Conservation (phyloP, 1,140 invertebrate species). For the Eurosta solidaginis region DNA sequence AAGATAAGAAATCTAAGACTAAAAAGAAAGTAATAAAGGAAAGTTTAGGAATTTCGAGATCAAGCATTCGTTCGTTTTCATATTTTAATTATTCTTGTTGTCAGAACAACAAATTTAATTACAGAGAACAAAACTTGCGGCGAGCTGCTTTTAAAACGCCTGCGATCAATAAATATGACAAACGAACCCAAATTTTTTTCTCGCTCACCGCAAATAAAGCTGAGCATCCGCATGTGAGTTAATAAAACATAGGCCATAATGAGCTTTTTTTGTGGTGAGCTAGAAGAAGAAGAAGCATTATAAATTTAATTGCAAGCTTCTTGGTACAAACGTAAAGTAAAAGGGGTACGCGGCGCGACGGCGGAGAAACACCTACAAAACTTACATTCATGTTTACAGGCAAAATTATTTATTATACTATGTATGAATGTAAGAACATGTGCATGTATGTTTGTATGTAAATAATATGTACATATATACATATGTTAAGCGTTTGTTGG, state of each 20-base stretch:
- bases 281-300: neutral
- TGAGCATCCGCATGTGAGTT: neutral
- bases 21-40: neutral
- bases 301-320: conserved; percentile 8
- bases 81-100: neutral
- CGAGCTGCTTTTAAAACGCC: neutral
- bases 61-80: neutral
- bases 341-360: too few relatives aligned
- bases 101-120: neutral
- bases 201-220: neutral
- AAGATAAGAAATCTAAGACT: too few relatives aligned
- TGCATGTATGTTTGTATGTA: neutral
- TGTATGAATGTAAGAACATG: neutral
- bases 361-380: too few relatives aligned
- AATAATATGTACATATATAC: too few relatives aligned
- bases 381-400: too few relatives aligned
- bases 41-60: neutral
- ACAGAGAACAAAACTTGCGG: neutral
- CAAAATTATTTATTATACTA: too few relatives aligned
- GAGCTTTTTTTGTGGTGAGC: conserved; percentile 20
- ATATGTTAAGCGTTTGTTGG: neutral
- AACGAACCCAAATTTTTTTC: neutral
- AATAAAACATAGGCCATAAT: conserved; percentile 10
- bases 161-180: neutral
- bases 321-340: neutral